These are phyloP conservation scores for Drosophila basisetae DNA, from an alignment of 2,888 invertebrate species.

Conservation along the genomic window DNA sequence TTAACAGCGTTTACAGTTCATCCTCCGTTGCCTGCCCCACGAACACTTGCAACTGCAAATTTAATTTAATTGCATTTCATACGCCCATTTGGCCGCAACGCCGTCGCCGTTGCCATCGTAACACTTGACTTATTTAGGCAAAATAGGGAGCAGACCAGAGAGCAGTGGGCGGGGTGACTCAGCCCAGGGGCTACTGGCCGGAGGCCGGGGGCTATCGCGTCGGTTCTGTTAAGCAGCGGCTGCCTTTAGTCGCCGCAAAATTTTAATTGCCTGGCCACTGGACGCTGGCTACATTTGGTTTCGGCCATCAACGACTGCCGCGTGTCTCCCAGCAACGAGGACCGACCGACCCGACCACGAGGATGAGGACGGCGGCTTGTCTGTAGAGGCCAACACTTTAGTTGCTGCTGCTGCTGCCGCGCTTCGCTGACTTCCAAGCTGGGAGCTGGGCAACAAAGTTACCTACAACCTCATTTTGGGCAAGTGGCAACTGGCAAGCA, in stretches of 20 bases:
- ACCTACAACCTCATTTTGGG: conserved; percentile 59
- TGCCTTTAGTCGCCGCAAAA: conserved; percentile 63
- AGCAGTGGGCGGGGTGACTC: neutral
- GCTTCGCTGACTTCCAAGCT: conserved; percentile 55
- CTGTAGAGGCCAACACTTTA: conserved; percentile 51
- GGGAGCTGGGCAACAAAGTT: conserved; percentile 43
- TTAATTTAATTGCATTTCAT: conserved; percentile 81
- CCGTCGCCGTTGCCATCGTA: conserved; percentile 46
- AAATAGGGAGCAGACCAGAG: conserved; percentile 10
- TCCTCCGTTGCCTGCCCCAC: conserved; percentile 43
- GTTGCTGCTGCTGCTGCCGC: conserved; percentile 30
- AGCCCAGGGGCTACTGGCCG: neutral
- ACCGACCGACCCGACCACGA: conserved; percentile 19
- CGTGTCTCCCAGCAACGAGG: conserved; percentile 41
- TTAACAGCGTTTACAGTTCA: conserved; percentile 13
- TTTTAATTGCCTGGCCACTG: conserved; percentile 73
- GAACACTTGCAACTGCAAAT: conserved; percentile 74
- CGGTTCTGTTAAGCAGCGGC: conserved; percentile 47
- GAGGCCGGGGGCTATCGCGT: conserved; percentile 2
- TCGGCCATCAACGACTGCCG: conserved; percentile 46
- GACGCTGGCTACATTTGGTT: conserved; percentile 66
- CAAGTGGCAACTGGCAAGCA: conserved; percentile 33
- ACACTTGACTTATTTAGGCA: conserved; percentile 78
- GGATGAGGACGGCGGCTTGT: conserved; percentile 31
- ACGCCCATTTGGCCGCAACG: conserved; percentile 78